phyloP scores from a whole-genome alignment of 2,797 vertebrate genomes.

The Tapirus indicus region DNA sequence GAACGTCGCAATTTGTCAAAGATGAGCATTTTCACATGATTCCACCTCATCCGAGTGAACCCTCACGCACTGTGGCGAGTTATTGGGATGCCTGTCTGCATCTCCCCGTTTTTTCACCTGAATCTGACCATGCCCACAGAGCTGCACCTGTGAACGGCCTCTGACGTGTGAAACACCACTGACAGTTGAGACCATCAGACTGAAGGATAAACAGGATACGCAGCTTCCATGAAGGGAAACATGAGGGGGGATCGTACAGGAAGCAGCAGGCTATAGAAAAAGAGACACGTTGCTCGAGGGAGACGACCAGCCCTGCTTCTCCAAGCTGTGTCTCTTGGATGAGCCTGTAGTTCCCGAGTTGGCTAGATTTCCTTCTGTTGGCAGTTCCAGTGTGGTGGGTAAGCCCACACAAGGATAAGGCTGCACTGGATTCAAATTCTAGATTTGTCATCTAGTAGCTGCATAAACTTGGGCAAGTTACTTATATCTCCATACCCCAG shows the following conservation, averaged over 20 bases:
- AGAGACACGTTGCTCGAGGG: not conserved
- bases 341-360: fast-evolving
- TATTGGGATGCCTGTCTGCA: fast-evolving
- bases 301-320: not conserved
- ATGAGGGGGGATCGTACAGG: fast-evolving
- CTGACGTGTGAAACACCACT: fast-evolving
- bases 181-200: not conserved
- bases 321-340: not conserved
- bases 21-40: not conserved
- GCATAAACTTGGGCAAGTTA: not conserved
- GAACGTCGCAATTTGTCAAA: not conserved
- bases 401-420: not conserved
- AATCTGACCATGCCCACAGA: no score
- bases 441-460: not conserved
- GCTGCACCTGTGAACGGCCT: fast-evolving
- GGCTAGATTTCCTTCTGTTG: no score
- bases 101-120: fast-evolving
- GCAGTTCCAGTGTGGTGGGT: no score
- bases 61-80: fast-evolving
- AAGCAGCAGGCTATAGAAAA: no score
- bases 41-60: fast-evolving
- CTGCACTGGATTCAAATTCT: no score
- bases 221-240: fast-evolving
- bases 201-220: fast-evolving
- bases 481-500: not conserved